Base-by-base conservation (phyloP, 2,797 vertebrate species). In the Danio kyathit region DNA sequence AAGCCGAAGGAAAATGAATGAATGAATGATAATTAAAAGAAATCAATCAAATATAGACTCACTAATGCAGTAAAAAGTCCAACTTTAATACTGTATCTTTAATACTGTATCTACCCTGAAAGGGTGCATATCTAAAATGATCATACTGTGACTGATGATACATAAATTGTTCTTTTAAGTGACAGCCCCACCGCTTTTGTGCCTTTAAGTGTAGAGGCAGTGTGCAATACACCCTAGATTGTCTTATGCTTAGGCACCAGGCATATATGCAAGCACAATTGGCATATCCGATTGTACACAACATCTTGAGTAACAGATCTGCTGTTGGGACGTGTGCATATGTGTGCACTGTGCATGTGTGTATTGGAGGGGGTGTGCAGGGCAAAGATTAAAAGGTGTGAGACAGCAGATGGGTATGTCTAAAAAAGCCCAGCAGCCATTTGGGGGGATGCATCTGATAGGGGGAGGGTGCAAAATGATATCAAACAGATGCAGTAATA, bases 371-470 rank as follows among this genome's bases (percentile, higher is more conserved):
- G 78, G 80, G 78, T 80, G 64, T 66, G 52, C 40, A 77, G 64
- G 85, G 83, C 85, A 86, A 87, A 92, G 92, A 94, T 94, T 92
- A 93, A 87, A 91, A 94, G 92, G 93, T 94, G 93, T 86, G 90
- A 95, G 94, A 95, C 93, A 93, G 92, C 94, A 95, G 94, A 95
- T 94, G 93, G 92, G 87, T 90, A 89, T 86, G 91, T 93, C 92
- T 92, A 92, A 93, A 93, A 85, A 90, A 91, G 89, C 89, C 87
- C 90, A 88, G 63, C 91, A 70, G 60, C 79, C 84, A 83, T 86
- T 73, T 49, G 79, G 64, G 29, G 64, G 88, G 83, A 80, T 84
- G 80, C 81, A 82, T 88, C 81, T 88, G 88, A 89, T 85, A 81
- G 83, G 77, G 84, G 74, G 70, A 56, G 60, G 76, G 74, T 67